Evolutionary conservation across 2,888 invertebrate genomes (phyloP).

Genomic region (Colostygia pectinataria): DNA sequence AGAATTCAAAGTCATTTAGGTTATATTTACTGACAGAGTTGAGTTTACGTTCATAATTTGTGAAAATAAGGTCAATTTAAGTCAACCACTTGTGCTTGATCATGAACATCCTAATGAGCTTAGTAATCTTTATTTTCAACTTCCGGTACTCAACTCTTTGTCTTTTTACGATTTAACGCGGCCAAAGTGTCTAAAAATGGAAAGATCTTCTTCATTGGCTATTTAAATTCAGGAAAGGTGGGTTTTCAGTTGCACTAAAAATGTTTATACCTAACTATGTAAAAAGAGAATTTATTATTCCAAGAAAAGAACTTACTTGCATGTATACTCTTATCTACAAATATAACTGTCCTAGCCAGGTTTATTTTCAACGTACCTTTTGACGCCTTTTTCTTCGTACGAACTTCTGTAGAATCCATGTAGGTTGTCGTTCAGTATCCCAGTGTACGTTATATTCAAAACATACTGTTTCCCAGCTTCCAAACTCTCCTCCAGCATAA

Average conservation of each 20-base stretch:
- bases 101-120: slow-evolving; percentile 20
- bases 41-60: background rate
- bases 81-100: slow-evolving; percentile 9
- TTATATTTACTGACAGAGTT: too few species aligned
- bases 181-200: background rate
- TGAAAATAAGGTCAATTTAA: slow-evolving; percentile 13
- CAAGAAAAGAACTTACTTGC: too few species aligned
- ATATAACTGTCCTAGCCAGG: too few species aligned
- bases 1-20: too few species aligned
- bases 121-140: slow-evolving; percentile 4
- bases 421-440: slow-evolving; percentile 88
- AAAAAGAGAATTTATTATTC: too few species aligned
- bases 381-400: slow-evolving; percentile 86
- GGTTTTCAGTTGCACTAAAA: too few species aligned
- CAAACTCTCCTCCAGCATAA: slow-evolving; percentile 84
- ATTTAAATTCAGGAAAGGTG: too few species aligned
- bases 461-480: slow-evolving; percentile 84
- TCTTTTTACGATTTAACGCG: background rate
- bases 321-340: too few species aligned
- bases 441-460: slow-evolving; percentile 87
- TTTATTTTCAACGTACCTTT: slow-evolving; percentile 79
- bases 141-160: slow-evolving; percentile 12
- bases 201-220: too few species aligned
- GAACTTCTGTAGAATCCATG: slow-evolving; percentile 93
- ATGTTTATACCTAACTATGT: too few species aligned